Conservation (phyloP, 2,888 invertebrate species). For the Adela reaumurella region DNA sequence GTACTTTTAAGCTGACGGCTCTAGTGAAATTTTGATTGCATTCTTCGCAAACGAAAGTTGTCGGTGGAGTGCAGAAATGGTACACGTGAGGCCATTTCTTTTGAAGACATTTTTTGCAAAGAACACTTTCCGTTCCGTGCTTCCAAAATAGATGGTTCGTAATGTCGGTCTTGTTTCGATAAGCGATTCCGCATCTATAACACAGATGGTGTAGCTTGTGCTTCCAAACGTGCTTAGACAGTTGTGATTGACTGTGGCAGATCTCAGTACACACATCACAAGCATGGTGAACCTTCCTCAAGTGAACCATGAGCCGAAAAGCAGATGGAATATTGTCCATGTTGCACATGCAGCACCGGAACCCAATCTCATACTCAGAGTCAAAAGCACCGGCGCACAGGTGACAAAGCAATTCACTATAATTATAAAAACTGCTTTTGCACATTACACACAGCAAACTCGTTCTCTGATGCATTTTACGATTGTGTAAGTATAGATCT, state of each 20-base stretch:
- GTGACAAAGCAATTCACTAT: constrained; percentile 83
- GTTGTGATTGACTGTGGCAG: constrained; percentile 72
- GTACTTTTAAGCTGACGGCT: constrained; percentile 79
- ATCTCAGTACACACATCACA: constrained; percentile 86
- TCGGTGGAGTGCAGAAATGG: constrained; percentile 83
- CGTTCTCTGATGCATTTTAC: constrained; percentile 82
- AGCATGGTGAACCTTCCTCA: constrained; percentile 77
- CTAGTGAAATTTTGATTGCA: constrained; percentile 71
- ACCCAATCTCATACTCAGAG: constrained; percentile 63
- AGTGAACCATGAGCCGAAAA: constrained; percentile 84
- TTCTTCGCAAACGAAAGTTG: constrained; percentile 75
- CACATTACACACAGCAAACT: constrained; percentile 83
- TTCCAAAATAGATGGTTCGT: constrained; percentile 91
- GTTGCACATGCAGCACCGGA: constrained; percentile 80
- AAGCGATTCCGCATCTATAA: constrained; percentile 83
- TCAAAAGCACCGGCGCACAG: constrained; percentile 77
- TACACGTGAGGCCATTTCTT: constrained; percentile 92
- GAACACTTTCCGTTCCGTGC: constrained; percentile 84
- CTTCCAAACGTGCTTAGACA: constrained; percentile 88
- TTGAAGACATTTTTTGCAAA: constrained; percentile 80
- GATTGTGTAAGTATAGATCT: constrained; percentile 81
- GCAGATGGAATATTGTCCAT: constrained; percentile 77
- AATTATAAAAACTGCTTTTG: constrained; percentile 81
- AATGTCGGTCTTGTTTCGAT: constrained; percentile 83
- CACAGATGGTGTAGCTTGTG: constrained; percentile 85